These are phyloP conservation scores for Phymorhynchus buccinoides DNA, from an alignment of 1,140 invertebrate species.

Conservation along the genomic window DNA sequence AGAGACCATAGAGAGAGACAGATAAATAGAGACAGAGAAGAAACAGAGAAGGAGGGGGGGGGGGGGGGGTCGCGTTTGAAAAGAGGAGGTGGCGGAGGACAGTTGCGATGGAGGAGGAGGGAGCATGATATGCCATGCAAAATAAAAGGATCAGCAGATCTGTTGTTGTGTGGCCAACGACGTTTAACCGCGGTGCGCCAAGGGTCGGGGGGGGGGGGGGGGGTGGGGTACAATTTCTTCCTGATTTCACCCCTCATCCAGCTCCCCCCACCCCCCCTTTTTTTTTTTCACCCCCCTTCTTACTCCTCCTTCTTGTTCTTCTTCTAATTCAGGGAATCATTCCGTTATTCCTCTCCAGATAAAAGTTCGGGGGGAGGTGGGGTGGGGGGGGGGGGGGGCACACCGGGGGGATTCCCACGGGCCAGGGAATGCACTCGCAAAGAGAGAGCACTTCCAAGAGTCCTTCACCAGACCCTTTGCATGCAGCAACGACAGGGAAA, in stretches of 20 bases:
- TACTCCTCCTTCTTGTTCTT: not conserved
- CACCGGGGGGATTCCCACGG: too few species aligned
- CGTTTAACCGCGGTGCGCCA: not conserved
- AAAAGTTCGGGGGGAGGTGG: too few species aligned
- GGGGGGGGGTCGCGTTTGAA: too few species aligned
- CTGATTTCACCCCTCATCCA: constrained; percentile 6
- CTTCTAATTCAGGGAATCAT: too few species aligned
- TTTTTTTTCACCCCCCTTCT: not conserved
- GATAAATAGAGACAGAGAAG: too few species aligned
- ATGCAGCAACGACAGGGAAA: constrained; percentile 33
- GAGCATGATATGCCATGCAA: not conserved
- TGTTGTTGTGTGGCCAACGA: not conserved
- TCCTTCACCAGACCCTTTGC: constrained; percentile 12
- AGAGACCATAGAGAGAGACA: too few species aligned
- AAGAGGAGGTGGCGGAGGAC: not conserved
- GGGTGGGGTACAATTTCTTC: constrained; percentile 17
- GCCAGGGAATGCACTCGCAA: constrained; percentile 32
- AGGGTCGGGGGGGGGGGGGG: constrained; percentile 2
- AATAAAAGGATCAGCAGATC: not conserved
- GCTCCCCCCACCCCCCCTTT: not conserved
- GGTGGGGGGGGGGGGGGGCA: too few species aligned
- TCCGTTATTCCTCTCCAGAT: too few species aligned
- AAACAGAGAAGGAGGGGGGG: too few species aligned
- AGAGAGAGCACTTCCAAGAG: constrained; percentile 30
- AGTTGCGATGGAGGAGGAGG: not conserved